Base-by-base conservation (phyloP, 2,113 vertebrate genomes). In the Rynchops niger region DNA sequence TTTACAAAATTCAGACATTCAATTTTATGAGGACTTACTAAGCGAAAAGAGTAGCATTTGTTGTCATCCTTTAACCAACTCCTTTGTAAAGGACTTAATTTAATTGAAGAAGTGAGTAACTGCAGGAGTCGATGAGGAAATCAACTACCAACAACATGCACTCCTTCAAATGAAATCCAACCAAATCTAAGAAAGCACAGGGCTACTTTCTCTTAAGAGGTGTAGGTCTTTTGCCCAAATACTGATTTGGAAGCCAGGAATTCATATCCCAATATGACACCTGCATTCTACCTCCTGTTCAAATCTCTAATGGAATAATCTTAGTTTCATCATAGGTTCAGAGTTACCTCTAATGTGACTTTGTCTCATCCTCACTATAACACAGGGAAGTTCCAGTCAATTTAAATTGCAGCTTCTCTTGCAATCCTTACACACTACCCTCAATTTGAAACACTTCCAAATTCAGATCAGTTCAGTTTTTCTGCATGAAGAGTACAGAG, bases 351-450 rank as follows among this genome's bases (percentile, higher is more conserved):
- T 17, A 63, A 58, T 0, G 0, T 22, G 21, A 50, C 55, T 65
- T 82, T 73, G 40, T 15, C 58, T 72, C 27, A 59, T 26, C 25
- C 42, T 82, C 69, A 78, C 19, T 50, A 66, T 29, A 82, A 21
- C 0, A 0, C 1, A 67, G 12, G 11, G 27, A 83, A 70, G 11
- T 15, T 69, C 32, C 59, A 86, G 67, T 9, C 34, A 72, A 50
- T 32, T 72, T 72, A 72, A 65, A 16, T 1, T 42, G 16, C 52
- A 63, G 38, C 12, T 15, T 52, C 43, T 66, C 49, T 49, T 40
- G 62, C 52, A 79, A 69, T 12, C 26, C 52, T 94, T 45, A 78
- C 17, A 79, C 15, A 16, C 7, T 7, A 42, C 42, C 11, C 30
- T 92, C 10, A 85, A 56, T 11, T 70, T 34, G 82, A 80, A 82